Evolutionary conservation across 1,140 invertebrate genomes (phyloP).

Genomic region (Cotesia glomerata): DNA sequence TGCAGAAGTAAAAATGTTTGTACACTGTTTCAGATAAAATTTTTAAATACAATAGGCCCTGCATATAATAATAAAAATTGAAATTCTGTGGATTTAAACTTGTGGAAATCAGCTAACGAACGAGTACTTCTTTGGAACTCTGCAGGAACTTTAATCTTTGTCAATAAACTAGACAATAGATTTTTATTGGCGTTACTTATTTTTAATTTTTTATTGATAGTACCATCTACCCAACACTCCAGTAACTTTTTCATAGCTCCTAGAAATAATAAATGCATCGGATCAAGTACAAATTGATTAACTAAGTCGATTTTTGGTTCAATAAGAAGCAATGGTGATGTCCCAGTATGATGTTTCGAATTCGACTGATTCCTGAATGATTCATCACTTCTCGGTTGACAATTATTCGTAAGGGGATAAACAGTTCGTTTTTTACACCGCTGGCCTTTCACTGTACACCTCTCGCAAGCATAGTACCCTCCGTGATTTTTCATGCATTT

Average conservation of each 20-base stretch:
- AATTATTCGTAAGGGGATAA: slow-evolving; percentile 1
- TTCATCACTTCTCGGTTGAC: slow-evolving; percentile 8
- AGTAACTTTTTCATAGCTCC: slow-evolving; percentile 26
- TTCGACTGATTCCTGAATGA: slow-evolving; percentile 10
- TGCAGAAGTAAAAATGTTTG: slow-evolving; percentile 38
- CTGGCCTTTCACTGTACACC: slow-evolving; percentile 22
- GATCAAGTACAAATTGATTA: slow-evolving; percentile 12
- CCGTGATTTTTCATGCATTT: slow-evolving; percentile 24
- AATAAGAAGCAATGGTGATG: slow-evolving; percentile 7
- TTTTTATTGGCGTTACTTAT: slow-evolving; percentile 9
- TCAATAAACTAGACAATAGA: background rate
- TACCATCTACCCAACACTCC: slow-evolving; percentile 21
- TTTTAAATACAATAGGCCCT: slow-evolving; percentile 32
- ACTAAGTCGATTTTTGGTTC: slow-evolving; percentile 17
- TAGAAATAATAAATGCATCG: slow-evolving; percentile 21
- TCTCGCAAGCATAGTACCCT: slow-evolving; percentile 28
- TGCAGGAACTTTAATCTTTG: slow-evolving; percentile 24
- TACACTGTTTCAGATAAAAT: slow-evolving; percentile 28
- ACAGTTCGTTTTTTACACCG: slow-evolving; percentile 12
- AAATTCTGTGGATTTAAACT: slow-evolving; percentile 35
- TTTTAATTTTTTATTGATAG: background rate
- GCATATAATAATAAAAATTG: slow-evolving; percentile 34
- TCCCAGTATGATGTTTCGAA: slow-evolving; percentile 24
- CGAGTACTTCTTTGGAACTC: slow-evolving; percentile 39
- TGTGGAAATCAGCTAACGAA: slow-evolving; percentile 18